phyloP scores from a whole-genome alignment of 2,113 vertebrate genomes.

The Furnarius figulus region DNA sequence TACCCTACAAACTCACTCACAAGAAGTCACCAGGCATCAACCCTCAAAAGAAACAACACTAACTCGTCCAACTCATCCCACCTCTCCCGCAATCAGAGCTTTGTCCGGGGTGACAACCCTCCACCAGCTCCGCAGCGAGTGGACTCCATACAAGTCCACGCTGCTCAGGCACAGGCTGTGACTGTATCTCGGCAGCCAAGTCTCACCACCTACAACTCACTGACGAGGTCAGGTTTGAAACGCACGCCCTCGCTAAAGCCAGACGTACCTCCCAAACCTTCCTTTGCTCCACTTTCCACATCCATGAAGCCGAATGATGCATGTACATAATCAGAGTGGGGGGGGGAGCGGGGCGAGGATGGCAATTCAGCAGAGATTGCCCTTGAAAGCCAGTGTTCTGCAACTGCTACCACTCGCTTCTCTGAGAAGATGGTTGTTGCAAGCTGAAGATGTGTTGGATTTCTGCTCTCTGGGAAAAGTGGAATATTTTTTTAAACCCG shows the following conservation, averaged over 20 bases:
- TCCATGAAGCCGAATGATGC: constrained; percentile 92
- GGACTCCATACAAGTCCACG: constrained; percentile 96
- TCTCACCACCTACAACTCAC: constrained; percentile 88
- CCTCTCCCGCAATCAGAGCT: constrained; percentile 93
- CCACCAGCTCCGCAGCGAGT: constrained; percentile 94
- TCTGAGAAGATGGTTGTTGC: constrained; percentile 71
- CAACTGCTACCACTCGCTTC: constrained; percentile 71
- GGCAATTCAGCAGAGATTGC: constrained; percentile 76
- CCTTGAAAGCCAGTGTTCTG: constrained; percentile 82
- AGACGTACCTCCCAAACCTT: constrained; percentile 95
- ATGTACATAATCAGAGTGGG: constrained; percentile 89
- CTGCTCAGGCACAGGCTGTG: constrained; percentile 80
- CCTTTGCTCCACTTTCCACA: constrained; percentile 87
- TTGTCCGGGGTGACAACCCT: constrained; percentile 89
- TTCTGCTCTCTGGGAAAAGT: constrained; percentile 79
- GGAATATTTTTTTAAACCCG: constrained; percentile 76
- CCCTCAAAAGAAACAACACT: constrained; percentile 96
- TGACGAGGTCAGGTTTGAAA: constrained; percentile 90
- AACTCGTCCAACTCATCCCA: constrained; percentile 99
- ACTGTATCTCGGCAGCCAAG: constrained; percentile 89
- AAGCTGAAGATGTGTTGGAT: constrained; percentile 76
- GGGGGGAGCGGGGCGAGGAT: constrained; percentile 70
- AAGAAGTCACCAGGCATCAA: constrained; percentile 79
- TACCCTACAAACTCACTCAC: constrained; percentile 84
- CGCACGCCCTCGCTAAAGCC: constrained; percentile 90